Evolutionary conservation across 2,113 vertebrate species (phyloP).

Genomic region (Fukomys damarensis): DNA sequence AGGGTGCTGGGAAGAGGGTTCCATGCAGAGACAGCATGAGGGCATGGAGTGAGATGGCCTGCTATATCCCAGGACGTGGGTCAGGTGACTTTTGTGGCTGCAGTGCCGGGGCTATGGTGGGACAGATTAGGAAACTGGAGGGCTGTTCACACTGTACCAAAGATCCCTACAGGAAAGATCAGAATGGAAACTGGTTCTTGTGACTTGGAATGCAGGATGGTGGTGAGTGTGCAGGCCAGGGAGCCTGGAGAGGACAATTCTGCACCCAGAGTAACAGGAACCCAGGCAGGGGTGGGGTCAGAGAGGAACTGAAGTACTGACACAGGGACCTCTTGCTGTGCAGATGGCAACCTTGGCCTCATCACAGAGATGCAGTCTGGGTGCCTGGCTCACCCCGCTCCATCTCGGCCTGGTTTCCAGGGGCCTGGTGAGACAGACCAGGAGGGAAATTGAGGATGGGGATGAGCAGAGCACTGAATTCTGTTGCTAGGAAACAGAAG

Average conservation of each 20-base stretch:
- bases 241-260: not conserved
- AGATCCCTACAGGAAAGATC: rapidly evolving
- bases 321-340: rapidly evolving
- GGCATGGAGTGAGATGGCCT: rapidly evolving
- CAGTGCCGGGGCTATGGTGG: rapidly evolving
- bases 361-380: rapidly evolving
- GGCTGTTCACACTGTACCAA: rapidly evolving
- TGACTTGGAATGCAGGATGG: rapidly evolving
- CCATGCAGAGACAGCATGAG: not conserved
- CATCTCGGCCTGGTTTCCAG: not conserved
- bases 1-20: not conserved
- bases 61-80: rapidly evolving
- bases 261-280: not conserved
- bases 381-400: not conserved
- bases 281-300: rapidly evolving
- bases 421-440: not conserved
- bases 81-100: not conserved
- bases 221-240: rapidly evolving
- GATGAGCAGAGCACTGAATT: not conserved
- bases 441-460: not conserved
- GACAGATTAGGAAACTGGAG: not conserved
- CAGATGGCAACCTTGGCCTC: rapidly evolving
- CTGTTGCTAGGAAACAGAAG: slow-evolving; percentile 77
- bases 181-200: rapidly evolving
- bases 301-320: rapidly evolving